Evolutionary conservation across 2,113 vertebrate genomes (phyloP).

Genomic region (Sphyrna mokarran): DNA sequence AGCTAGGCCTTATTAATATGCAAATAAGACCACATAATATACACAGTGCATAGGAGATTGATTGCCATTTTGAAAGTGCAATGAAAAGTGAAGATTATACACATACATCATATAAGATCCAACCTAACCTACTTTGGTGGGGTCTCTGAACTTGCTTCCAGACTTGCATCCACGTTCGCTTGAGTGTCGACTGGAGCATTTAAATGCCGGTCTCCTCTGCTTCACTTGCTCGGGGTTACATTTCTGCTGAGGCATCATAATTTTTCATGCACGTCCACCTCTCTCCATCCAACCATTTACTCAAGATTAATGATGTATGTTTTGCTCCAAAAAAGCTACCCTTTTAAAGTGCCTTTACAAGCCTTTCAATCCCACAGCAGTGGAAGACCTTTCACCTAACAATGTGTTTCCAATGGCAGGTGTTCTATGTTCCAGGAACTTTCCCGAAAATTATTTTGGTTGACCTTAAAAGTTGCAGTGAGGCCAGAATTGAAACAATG

Average conservation of each 20-base stretch:
- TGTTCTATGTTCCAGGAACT: not conserved
- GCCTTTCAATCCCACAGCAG: not conserved
- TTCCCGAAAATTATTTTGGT: not conserved
- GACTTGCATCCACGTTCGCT: not conserved
- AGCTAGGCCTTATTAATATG: not conserved
- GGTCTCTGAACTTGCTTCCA: not conserved
- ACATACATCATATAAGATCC: not conserved
- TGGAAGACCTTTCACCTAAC: not conserved
- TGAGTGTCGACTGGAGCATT: not conserved
- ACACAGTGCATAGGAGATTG: not conserved
- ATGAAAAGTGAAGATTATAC: not conserved
- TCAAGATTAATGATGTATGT: not conserved
- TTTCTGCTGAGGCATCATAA: not conserved
- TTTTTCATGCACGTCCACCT: not conserved
- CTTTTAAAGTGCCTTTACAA: not conserved
- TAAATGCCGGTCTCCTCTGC: not conserved
- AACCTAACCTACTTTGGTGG: not conserved
- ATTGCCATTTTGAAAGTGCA: not conserved
- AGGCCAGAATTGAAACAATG: not conserved
- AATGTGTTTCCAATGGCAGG: not conserved
- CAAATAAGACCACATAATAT: not conserved
- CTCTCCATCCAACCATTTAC: not conserved
- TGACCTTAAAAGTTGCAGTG: not conserved
- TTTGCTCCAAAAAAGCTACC: not conserved
- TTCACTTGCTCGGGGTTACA: not conserved